These are phyloP conservation scores for Cynocephalus volans DNA, from an alignment of 2,113 vertebrate species.

Conservation along the genomic window DNA sequence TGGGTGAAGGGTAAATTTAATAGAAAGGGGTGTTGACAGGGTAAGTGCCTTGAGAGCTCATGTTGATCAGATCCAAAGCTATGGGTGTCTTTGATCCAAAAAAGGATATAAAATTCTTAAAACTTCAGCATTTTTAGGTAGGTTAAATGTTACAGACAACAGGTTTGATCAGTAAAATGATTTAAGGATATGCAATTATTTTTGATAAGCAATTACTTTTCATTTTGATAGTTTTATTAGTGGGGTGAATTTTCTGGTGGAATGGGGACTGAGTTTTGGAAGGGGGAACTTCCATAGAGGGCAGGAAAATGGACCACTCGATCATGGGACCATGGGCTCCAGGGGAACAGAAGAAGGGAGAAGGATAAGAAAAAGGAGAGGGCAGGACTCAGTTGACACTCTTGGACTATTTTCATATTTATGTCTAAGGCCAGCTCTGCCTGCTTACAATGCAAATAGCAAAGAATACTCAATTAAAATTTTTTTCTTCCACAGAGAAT, in stretches of 20 bases:
- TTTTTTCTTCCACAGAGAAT: not conserved
- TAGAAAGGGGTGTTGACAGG: not conserved
- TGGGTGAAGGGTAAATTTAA: not conserved
- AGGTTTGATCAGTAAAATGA: not conserved
- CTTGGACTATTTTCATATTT: not conserved
- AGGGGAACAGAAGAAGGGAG: not conserved
- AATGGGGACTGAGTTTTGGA: not conserved
- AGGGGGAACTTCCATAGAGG: not conserved
- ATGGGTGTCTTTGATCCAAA: not conserved
- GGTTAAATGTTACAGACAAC: not conserved
- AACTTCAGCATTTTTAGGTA: not conserved
- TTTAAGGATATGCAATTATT: not conserved
- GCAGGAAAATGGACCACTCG: not conserved
- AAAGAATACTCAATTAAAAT: slow-evolving; percentile 61
- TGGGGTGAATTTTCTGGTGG: not conserved
- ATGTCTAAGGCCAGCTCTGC: not conserved
- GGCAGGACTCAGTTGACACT: not conserved
- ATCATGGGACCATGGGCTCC: not conserved
- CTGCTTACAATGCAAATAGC: slow-evolving; percentile 56
- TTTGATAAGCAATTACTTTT: not conserved
- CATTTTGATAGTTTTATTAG: slow-evolving; percentile 37
- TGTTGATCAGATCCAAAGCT: not conserved
- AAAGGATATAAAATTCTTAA: not conserved
- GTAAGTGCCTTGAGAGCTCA: not conserved
- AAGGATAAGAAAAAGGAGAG: not conserved